Conservation (phyloP, 2,888 invertebrate species). For the Patella depressa region DNA sequence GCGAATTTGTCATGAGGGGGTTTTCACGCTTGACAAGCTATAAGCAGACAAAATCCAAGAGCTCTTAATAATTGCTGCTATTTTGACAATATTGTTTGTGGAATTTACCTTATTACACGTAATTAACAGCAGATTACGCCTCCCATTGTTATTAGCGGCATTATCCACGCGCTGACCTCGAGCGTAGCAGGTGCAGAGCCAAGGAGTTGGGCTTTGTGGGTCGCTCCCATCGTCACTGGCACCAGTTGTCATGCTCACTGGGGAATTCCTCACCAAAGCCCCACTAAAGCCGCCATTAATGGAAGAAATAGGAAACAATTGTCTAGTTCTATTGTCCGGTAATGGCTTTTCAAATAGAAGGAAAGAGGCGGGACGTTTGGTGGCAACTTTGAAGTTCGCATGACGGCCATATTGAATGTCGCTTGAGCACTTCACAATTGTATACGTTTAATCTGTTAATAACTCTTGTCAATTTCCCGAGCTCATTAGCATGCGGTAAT, state of each 20-base stretch:
- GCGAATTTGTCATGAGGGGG: not conserved
- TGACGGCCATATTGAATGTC: not conserved
- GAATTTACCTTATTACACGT: conserved; percentile 10
- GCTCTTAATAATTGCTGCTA: not conserved
- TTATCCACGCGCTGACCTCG: conserved; percentile 16
- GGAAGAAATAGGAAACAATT: conserved; percentile 18
- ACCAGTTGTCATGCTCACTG: conserved; percentile 20
- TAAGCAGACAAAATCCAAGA: not conserved
- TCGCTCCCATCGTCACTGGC: conserved; percentile 11
- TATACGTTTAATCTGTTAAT: conserved; percentile 40
- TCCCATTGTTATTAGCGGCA: conserved; percentile 12
- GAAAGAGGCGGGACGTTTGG: conserved; percentile 14
- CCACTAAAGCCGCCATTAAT: conserved; percentile 22
- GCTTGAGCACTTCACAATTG: conserved; percentile 31
- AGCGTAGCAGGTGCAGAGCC: conserved; percentile 21
- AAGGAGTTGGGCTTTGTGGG: conserved; percentile 19
- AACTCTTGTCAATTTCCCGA: conserved; percentile 37
- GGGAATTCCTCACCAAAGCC: conserved; percentile 20
- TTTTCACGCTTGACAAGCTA: too few relatives aligned
- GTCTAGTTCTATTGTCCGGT: conserved; percentile 18
- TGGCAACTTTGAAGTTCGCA: conserved; percentile 15
- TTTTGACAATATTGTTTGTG: conserved; percentile 7
- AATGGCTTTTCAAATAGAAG: conserved; percentile 25
- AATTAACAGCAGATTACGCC: not conserved
- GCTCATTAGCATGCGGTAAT: conserved; percentile 44